Evolutionary conservation across 1,140 invertebrate species (phyloP), one percentile per base, ranked within the genome.

Genomic region (Drosophila kurseongensis): DNA sequence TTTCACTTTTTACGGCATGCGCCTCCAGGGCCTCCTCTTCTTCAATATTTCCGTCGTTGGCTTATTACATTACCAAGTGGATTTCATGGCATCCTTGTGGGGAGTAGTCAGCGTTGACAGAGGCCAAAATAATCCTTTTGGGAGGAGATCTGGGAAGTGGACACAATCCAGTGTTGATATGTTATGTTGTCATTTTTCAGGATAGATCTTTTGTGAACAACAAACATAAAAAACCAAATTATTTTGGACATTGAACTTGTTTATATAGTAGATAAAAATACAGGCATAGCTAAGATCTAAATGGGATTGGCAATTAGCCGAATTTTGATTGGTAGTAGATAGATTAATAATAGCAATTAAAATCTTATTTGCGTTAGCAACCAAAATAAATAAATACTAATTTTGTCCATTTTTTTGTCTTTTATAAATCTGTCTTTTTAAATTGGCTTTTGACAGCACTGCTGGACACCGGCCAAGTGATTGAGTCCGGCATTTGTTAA

Each of bases 401-500:
- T 7, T 42, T 42, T 18, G 2, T 5, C 23, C 0, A 12, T 45
- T 44, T 23, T 23, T 5, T 23, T 18, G 4, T 12, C 12, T 5
- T 5, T 5, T 45, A 5, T 23, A 23, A 23, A 23, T 23, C 18
- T 23, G 18, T 23, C 18, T 4, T 23, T 23, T 23, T 23, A 23
- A 23, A 23, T 23, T 23, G 23, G 23, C 23, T 4, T 23, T 45
- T 12, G 29, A 8, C 48, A 51, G n/a, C 48, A 35, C 55, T 18
- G 36, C 1, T 8, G 6, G 14, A 14, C 63, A 41, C 23, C 5
- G 18, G 8, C 44, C 66, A 54, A 75, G 58, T 82, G 82, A 86
- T 81, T 88, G 75, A 86, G 72, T 69, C 66, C 56, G 77, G 47
- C 74, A 81, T 67, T 86, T 85, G 78, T 57, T 55, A 59, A 66